These are phyloP conservation scores for Octodon degus DNA, from an alignment of 2,113 vertebrate species.

Conservation along the genomic window DNA sequence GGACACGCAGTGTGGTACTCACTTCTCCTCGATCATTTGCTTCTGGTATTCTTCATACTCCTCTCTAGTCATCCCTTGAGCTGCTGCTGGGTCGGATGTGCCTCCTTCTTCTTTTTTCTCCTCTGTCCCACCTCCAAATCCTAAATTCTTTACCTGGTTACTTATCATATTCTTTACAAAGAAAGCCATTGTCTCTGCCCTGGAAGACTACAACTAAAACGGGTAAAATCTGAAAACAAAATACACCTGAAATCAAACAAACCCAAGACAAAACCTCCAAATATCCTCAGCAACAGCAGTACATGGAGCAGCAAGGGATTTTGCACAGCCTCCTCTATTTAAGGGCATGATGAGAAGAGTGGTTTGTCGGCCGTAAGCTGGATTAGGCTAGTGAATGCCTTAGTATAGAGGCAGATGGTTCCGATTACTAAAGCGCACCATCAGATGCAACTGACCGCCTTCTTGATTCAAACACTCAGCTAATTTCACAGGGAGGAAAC, in stretches of 20 bases:
- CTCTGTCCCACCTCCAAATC: slow-evolving; percentile 93
- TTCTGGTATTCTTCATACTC: slow-evolving; percentile 99
- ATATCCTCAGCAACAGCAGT: background rate
- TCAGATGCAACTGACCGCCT: slow-evolving; percentile 85
- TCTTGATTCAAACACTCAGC: slow-evolving; percentile 85
- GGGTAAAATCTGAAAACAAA: background rate
- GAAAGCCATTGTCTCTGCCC: slow-evolving; percentile 91
- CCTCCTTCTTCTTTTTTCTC: slow-evolving; percentile 92
- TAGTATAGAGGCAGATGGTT: slow-evolving; percentile 94
- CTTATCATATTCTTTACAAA: slow-evolving; percentile 96
- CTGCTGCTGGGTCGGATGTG: slow-evolving; percentile 93
- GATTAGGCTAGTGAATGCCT: slow-evolving; percentile 93
- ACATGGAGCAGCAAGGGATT: slow-evolving; percentile 81
- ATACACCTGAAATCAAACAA: background rate
- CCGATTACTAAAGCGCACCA: slow-evolving; percentile 87
- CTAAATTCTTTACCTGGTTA: slow-evolving; percentile 95
- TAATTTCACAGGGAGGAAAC: slow-evolving; percentile 78
- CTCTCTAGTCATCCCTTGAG: slow-evolving; percentile 96
- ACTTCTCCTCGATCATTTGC: slow-evolving; percentile 98
- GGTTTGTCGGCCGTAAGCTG: slow-evolving; percentile 93
- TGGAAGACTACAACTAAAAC: background rate
- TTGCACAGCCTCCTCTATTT: slow-evolving; percentile 84
- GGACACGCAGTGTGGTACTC: slow-evolving; percentile 86
- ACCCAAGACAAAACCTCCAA: slow-evolving; percentile 20
- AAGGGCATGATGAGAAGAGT: slow-evolving; percentile 89